phyloP scores from a whole-genome alignment of 1,140 invertebrate genomes.

The Steinernema khuongi region DNA sequence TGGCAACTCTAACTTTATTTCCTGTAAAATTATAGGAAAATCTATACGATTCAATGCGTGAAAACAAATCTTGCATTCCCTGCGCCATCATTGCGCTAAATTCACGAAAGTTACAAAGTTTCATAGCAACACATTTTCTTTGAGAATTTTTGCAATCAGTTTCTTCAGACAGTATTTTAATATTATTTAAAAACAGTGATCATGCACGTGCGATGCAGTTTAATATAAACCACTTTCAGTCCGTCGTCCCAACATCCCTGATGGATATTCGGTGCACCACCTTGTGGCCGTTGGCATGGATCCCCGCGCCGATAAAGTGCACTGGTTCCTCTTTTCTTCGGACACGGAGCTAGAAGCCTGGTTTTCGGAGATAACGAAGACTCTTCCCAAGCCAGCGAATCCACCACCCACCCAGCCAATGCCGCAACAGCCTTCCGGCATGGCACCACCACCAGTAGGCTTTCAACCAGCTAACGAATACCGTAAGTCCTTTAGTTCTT shows the following conservation, averaged over 20 bases:
- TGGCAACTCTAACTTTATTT: too few species aligned
- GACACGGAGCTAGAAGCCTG: slow-evolving; percentile 38
- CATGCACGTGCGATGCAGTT: neutral
- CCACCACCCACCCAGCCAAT: slow-evolving; percentile 22
- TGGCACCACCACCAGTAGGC: neutral
- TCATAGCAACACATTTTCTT: too few species aligned
- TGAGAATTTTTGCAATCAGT: neutral
- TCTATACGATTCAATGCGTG: too few species aligned
- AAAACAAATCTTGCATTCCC: too few species aligned
- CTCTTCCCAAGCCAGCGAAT: slow-evolving; percentile 31
- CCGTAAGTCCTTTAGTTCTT: slow-evolving; percentile 27
- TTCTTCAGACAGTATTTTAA: neutral
- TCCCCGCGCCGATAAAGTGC: slow-evolving; percentile 38
- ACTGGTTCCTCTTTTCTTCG: slow-evolving; percentile 39
- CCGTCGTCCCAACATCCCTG: slow-evolving; percentile 27
- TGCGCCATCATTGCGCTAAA: too few species aligned
- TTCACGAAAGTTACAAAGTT: too few species aligned
- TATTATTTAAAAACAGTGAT: neutral
- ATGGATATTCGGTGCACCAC: slow-evolving; percentile 37
- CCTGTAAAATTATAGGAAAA: too few species aligned
- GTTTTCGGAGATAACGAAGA: slow-evolving; percentile 37
- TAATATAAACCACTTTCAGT: slow-evolving; percentile 20
- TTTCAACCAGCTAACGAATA: slow-evolving; percentile 25
- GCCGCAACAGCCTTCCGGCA: neutral
- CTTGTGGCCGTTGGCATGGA: slow-evolving; percentile 40